phyloP scores from a whole-genome alignment of 2,113 vertebrate genomes.

The Tringa solitaria region DNA sequence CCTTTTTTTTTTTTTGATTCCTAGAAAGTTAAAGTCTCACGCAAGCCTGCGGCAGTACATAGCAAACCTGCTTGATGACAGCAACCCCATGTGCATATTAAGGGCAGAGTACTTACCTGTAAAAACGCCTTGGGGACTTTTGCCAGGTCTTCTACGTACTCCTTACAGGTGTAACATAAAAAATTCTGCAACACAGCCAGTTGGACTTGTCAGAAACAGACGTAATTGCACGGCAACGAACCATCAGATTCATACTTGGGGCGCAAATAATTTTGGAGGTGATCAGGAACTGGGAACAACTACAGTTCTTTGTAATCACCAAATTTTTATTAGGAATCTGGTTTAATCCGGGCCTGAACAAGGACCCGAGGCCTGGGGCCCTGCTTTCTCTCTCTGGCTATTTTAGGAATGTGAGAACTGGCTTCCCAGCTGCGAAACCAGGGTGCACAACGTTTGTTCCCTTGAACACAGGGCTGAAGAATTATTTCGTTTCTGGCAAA shows the following conservation, averaged over 20 bases:
- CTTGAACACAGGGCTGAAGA: background rate
- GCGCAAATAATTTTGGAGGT: background rate
- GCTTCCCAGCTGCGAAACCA: background rate
- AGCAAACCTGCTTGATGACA: background rate
- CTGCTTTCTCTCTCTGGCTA: background rate
- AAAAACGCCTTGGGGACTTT: slow-evolving; percentile 82
- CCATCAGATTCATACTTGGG: background rate
- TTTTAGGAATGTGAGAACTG: background rate
- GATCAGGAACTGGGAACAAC: background rate
- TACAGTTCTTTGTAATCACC: background rate
- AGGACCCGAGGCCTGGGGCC: background rate
- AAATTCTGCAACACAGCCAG: slow-evolving; percentile 80
- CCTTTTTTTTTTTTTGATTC: background rate
- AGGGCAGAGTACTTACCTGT: slow-evolving; percentile 72
- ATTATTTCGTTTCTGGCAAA: background rate
- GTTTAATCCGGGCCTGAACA: background rate
- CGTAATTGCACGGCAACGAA: background rate
- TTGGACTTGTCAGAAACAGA: background rate
- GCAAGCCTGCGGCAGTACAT: background rate
- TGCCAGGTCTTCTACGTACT: slow-evolving; percentile 92
- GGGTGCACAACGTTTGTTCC: background rate
- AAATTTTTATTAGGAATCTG: background rate
- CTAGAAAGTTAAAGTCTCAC: background rate
- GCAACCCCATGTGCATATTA: background rate
- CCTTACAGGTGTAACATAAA: slow-evolving; percentile 91